Percentiles rank a stretch among this genome's conserved stretches.
Conservation (phyloP, 2,113 vertebrate species). For the Pituophis catenifer region DNA sequence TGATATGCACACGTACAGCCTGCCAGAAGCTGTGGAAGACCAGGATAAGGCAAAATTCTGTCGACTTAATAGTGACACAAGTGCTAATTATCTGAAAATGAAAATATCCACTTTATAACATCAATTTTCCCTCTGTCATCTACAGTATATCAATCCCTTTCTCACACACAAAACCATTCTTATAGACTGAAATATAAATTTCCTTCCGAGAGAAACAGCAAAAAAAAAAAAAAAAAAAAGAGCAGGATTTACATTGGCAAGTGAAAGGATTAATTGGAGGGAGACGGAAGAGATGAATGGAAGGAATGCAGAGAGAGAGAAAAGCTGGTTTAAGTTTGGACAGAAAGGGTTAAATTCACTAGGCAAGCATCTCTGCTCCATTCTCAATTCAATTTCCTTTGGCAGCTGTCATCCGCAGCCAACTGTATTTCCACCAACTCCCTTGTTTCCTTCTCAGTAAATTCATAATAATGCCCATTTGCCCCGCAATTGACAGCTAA, state of each 20-base stretch:
- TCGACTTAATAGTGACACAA: neutral
- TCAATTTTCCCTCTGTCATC: neutral
- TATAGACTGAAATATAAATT: neutral
- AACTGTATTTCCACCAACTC: neutral
- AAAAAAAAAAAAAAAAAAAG: neutral
- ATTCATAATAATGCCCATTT: neutral
- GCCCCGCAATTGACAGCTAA: neutral
- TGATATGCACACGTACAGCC: neutral
- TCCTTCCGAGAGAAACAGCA: neutral
- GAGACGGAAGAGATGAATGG: neutral
- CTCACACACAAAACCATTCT: neutral
- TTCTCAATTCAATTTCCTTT: neutral
- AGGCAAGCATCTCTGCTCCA: neutral
- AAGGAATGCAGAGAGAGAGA: neutral
- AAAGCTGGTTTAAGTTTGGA: neutral
- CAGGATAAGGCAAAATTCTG: neutral
- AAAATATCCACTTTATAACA: neutral
- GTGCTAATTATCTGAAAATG: neutral
- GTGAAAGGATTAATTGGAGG: neutral
- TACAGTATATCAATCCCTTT: neutral
- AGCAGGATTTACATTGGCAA: neutral
- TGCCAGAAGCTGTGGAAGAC: neutral
- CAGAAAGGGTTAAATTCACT: neutral
- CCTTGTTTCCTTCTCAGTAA: neutral
- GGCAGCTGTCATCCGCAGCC: neutral